phyloP scores from a whole-genome alignment of 2,888 invertebrate genomes.

The Embidobia sp. region DNA sequence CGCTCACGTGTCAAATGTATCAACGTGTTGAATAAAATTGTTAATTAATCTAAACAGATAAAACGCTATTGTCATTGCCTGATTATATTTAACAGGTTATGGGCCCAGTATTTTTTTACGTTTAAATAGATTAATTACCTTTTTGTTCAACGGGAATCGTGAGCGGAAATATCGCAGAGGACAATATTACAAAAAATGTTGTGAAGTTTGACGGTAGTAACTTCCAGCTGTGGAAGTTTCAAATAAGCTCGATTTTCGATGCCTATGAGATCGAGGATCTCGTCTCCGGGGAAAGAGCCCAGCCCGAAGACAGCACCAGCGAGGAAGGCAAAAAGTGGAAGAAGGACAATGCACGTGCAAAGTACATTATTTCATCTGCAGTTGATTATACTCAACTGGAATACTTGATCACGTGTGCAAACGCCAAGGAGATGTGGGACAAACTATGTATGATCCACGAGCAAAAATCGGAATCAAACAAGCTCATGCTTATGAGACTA shows the following conservation, averaged over 20 bases:
- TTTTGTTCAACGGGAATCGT: no score
- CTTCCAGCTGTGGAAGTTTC: slow-evolving; percentile 68
- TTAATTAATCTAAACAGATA: no score
- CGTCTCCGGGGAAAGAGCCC: slow-evolving; percentile 19
- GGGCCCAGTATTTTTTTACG: no score
- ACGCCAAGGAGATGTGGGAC: slow-evolving; percentile 41
- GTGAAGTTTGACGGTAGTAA: slow-evolving; percentile 61
- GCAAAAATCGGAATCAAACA: slow-evolving; percentile 47
- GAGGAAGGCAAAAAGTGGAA: slow-evolving; percentile 23
- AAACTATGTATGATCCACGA: slow-evolving; percentile 38
- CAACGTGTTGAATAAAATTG: no score
- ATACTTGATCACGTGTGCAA: slow-evolving; percentile 27
- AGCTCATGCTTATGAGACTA: slow-evolving; percentile 30
- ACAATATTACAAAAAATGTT: no score
- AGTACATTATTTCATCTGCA: slow-evolving; percentile 37
- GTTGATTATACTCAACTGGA: slow-evolving; percentile 41
- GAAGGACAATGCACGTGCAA: slow-evolving; percentile 37
- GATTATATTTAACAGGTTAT: no score
- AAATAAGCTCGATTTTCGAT: slow-evolving; percentile 57
- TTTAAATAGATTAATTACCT: no score
- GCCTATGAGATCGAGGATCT: slow-evolving; percentile 49
- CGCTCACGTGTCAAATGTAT: no score
- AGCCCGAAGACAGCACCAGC: not conserved
- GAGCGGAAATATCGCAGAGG: no score
- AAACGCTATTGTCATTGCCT: no score